A percentile compares a stretch with the other conserved stretches of the same genome.
Conservation (phyloP, 1,140 invertebrate genomes). For the Acromyrmex echinatior region DNA sequence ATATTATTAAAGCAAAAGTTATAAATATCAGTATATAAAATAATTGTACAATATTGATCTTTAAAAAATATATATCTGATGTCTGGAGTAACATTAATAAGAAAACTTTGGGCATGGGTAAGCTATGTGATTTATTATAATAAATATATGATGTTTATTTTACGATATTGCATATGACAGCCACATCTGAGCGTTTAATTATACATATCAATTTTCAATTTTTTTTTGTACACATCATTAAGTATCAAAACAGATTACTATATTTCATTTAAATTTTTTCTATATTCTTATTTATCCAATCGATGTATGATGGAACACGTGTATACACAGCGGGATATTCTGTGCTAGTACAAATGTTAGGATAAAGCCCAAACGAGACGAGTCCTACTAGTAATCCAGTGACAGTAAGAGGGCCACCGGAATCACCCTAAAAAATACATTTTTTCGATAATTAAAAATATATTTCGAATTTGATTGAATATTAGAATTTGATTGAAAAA, state of each 20-base stretch:
- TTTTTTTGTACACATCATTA: neutral
- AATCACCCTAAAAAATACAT: slow-evolving; percentile 84
- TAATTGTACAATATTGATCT: neutral
- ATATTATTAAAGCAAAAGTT: neutral
- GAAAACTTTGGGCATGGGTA: neutral
- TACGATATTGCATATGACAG: neutral
- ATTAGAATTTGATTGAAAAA: too few relatives aligned
- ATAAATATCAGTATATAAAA: neutral
- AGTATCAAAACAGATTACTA: neutral
- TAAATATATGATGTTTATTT: neutral
- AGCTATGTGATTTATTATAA: neutral
- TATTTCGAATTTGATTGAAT: neutral
- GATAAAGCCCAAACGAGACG: slow-evolving; percentile 81
- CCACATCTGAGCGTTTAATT: slow-evolving; percentile 3
- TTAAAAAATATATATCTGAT: neutral
- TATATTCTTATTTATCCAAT: slow-evolving; percentile 64
- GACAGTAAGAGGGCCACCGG: slow-evolving; percentile 87
- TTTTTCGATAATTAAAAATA: neutral
- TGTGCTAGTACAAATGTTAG: slow-evolving; percentile 75
- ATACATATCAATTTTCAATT: neutral
- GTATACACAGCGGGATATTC: slow-evolving; percentile 82
- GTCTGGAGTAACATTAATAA: neutral
- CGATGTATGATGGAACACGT: slow-evolving; percentile 73
- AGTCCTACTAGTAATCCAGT: slow-evolving; percentile 83
- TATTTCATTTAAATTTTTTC: neutral